A percentile compares a stretch with the other conserved stretches of the same genome.
Evolutionary conservation across 2,797 vertebrate genomes (phyloP).

Genomic region (Lutjanus argentimaculatus): DNA sequence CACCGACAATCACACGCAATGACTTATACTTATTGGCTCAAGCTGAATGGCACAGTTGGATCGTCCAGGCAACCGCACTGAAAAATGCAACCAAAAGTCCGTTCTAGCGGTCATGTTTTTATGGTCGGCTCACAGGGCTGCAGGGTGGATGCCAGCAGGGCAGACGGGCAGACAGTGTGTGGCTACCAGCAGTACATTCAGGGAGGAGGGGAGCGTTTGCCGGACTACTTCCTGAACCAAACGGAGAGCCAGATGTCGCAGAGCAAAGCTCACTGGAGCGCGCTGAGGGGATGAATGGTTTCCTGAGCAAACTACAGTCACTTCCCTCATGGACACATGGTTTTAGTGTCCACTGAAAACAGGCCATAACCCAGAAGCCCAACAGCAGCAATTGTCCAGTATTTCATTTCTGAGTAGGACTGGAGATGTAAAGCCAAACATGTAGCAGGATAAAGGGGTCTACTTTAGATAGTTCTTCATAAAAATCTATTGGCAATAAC

Average conservation of each 20-base stretch:
- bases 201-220: conserved; percentile 35
- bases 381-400: not conserved
- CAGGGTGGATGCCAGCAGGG: conserved; percentile 61
- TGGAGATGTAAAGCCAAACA: not conserved
- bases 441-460: not conserved
- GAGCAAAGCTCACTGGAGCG: conserved; percentile 50
- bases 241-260: conserved; percentile 64
- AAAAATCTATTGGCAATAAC: not conserved
- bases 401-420: conserved; percentile 6
- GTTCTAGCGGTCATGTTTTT: conserved; percentile 35
- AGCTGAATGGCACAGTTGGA: conserved; percentile 60
- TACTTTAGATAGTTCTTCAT: not conserved
- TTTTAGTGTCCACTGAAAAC: conserved; percentile 13
- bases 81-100: conserved; percentile 28
- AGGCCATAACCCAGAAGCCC: conserved; percentile 4
- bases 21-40: conserved; percentile 37
- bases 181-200: conserved; percentile 46
- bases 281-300: conserved; percentile 32
- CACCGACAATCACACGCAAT: conserved; percentile 9
- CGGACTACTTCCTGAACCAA: conserved; percentile 65
- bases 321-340: conserved; percentile 20
- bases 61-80: conserved; percentile 1
- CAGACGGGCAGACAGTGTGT: conserved; percentile 80
- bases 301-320: conserved; percentile 22
- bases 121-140: conserved; percentile 5